A percentile compares a stretch with the other conserved stretches of the same genome.
Evolutionary conservation across 2,888 invertebrate genomes (phyloP).

Genomic region (Ophion ventricosus): DNA sequence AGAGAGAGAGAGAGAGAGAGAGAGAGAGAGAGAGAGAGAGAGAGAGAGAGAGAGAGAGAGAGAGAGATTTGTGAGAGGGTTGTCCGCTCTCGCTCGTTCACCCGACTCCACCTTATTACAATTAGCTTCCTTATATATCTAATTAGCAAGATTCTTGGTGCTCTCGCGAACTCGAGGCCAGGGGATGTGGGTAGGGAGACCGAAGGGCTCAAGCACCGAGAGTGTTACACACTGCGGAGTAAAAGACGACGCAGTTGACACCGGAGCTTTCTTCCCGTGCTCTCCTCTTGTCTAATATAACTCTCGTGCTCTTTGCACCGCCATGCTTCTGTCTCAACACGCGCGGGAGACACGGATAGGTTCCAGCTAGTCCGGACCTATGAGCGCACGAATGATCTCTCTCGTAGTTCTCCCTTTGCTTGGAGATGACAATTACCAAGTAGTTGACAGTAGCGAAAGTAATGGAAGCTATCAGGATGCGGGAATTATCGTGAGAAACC

Average conservation of each 20-base stretch:
- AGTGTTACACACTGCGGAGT: slow-evolving; percentile 75
- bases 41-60: slow-evolving; percentile 41
- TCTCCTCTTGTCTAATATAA: slow-evolving; percentile 76
- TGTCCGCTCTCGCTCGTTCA: slow-evolving; percentile 70
- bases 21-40: too few species aligned
- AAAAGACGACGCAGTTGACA: slow-evolving; percentile 79
- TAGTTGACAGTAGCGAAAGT: too few species aligned
- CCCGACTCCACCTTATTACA: slow-evolving; percentile 82
- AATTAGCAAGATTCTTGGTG: slow-evolving; percentile 81
- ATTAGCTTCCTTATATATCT: slow-evolving; percentile 81
- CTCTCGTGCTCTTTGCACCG: slow-evolving; percentile 69
- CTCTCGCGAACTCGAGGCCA: slow-evolving; percentile 66
- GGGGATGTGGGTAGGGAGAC: not conserved
- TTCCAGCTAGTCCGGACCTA: too few species aligned
- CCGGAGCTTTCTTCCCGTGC: slow-evolving; percentile 77
- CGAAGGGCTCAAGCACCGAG: not conserved
- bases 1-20: too few species aligned
- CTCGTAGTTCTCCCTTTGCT: slow-evolving; percentile 64
- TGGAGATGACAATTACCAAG: slow-evolving; percentile 42
- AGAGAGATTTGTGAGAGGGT: slow-evolving; percentile 59
- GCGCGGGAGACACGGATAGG: not conserved
- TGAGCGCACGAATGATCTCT: not conserved
- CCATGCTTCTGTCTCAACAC: slow-evolving; percentile 47
- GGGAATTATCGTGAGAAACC: too few species aligned
- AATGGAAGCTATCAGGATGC: too few species aligned